Conservation (phyloP, 2,113 vertebrate species). For the Hippopotamus amphibius region DNA sequence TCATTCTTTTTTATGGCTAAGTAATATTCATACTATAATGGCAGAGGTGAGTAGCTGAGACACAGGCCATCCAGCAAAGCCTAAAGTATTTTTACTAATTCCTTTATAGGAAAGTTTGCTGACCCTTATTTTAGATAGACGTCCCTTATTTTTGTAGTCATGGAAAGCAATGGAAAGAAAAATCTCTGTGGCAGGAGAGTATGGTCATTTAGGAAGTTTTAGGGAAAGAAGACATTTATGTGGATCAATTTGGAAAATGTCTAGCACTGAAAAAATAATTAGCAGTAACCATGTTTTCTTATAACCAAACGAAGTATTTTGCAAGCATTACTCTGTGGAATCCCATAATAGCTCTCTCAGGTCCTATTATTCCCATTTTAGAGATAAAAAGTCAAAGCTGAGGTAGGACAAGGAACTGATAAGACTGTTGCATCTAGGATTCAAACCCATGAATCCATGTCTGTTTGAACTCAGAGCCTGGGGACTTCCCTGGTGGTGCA, state of each 20-base stretch:
- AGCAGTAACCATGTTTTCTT: not conserved
- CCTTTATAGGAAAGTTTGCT: not conserved
- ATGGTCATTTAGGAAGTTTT: conserved; percentile 23
- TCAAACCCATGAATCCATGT: not conserved
- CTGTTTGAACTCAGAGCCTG: not conserved
- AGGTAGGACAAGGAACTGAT: not conserved
- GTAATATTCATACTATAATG: not conserved
- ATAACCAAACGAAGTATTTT: not conserved
- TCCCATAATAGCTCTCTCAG: not conserved
- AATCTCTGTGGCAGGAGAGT: not conserved
- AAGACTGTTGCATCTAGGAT: not conserved
- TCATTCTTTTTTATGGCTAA: not conserved
- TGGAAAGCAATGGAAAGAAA: not conserved
- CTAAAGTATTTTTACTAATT: not conserved
- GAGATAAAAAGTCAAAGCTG: not conserved
- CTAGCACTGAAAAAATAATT: not conserved
- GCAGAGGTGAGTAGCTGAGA: not conserved
- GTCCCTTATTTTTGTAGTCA: not conserved
- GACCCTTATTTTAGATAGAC: not conserved
- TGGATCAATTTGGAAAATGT: not conserved
- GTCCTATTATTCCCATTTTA: not conserved
- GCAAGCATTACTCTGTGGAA: not conserved
- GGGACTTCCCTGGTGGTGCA: no score
- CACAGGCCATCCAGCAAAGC: not conserved
- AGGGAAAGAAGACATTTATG: not conserved